phyloP scores from a whole-genome alignment of 2,797 vertebrate species.

The Falco naumanni region DNA sequence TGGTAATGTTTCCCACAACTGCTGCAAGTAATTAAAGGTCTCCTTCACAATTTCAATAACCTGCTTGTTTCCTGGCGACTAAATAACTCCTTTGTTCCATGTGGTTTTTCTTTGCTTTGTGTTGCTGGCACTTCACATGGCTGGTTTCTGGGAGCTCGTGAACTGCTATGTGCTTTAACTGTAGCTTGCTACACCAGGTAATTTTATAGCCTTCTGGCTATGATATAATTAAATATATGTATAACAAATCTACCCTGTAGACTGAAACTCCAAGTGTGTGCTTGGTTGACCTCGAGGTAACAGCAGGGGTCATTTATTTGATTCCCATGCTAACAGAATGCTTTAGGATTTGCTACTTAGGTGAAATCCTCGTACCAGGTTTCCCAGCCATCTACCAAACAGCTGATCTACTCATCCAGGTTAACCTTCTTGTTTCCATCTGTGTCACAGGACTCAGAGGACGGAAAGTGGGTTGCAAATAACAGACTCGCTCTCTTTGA shows the following conservation, averaged over 20 bases:
- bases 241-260: background rate
- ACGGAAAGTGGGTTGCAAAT: background rate
- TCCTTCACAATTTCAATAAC: background rate
- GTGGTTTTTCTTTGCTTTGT: background rate
- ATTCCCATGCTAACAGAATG: background rate
- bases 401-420: conserved; percentile 78
- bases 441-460: conserved; percentile 77
- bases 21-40: background rate
- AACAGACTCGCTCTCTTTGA: conserved; percentile 3
- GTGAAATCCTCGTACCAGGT: conserved; percentile 75
- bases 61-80: background rate
- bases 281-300: background rate
- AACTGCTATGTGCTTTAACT: background rate
- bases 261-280: background rate
- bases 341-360: conserved; percentile 64
- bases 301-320: background rate
- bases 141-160: background rate
- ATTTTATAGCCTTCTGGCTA: background rate
- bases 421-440: conserved; percentile 81
- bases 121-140: background rate
- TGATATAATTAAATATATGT: background rate
- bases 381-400: conserved; percentile 78
- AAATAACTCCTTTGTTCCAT: background rate
- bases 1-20: background rate
- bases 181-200: background rate